phyloP scores from a whole-genome alignment of 2,888 invertebrate genomes.

The Synanthedon vespiformis region DNA sequence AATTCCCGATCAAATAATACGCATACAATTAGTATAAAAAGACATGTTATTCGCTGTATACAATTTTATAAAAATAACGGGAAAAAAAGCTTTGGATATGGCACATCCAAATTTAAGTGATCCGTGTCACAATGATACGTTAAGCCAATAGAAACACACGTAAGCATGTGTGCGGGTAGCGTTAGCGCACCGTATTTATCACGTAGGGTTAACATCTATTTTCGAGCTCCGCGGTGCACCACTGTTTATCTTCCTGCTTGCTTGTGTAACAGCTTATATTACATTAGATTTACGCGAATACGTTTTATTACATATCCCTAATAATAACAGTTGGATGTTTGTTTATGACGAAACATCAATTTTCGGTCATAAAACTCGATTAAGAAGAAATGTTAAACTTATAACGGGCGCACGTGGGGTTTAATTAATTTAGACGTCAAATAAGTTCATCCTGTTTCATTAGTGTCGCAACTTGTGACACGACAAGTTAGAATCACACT shows the following conservation, averaged over 20 bases:
- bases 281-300: not conserved
- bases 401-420: too few species aligned
- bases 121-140: not conserved
- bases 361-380: too few species aligned
- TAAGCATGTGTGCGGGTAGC: not conserved
- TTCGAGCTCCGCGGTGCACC: conserved; percentile 13
- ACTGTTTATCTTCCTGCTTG: conserved; percentile 46
- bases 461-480: not conserved
- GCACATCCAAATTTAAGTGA: not conserved
- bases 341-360: too few species aligned
- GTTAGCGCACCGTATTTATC: conserved; percentile 5
- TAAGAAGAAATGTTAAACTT: too few species aligned
- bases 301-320: not conserved
- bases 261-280: conserved; percentile 26
- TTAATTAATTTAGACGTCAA: too few species aligned
- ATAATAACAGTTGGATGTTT: too few species aligned
- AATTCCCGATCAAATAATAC: too few species aligned
- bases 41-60: too few species aligned
- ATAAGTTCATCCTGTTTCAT: not conserved
- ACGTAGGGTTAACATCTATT: conserved; percentile 42
- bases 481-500: not conserved
- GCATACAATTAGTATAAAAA: too few species aligned
- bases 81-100: not conserved
- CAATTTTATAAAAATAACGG: not conserved
- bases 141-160: conserved; percentile 1